Conservation (phyloP, 2,888 invertebrate species). For the Dorcus hopei region DNA sequence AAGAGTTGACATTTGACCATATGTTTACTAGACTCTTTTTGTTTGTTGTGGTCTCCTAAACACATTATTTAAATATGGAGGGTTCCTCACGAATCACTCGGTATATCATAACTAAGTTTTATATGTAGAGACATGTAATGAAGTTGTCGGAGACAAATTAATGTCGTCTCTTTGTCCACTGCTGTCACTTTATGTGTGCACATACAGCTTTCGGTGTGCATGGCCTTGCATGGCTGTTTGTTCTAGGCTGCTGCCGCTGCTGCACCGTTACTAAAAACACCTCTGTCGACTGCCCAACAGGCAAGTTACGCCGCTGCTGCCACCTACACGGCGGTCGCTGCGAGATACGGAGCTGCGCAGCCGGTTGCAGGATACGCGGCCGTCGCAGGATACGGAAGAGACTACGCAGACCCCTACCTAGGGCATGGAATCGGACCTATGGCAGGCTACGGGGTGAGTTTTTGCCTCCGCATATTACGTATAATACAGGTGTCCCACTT, state of each 20-base stretch:
- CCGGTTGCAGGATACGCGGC: slow-evolving; percentile 72
- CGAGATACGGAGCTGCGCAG: slow-evolving; percentile 74
- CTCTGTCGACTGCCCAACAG: slow-evolving; percentile 80
- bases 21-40: too few relatives aligned
- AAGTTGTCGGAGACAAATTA: too few relatives aligned
- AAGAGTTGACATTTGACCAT: too few relatives aligned
- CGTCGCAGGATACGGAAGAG: slow-evolving; percentile 79
- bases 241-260: slow-evolving; percentile 68
- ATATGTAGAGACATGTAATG: too few relatives aligned
- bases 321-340: slow-evolving; percentile 82
- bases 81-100: too few relatives aligned
- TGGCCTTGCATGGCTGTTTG: slow-evolving; percentile 47
- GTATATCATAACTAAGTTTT: too few relatives aligned
- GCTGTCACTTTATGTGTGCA: too few relatives aligned
- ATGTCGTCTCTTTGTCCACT: too few relatives aligned
- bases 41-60: too few relatives aligned
- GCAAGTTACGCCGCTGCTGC: slow-evolving; percentile 85
- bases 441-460: slow-evolving; percentile 91
- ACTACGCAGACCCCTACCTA: slow-evolving; percentile 90
- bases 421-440: slow-evolving; percentile 96
- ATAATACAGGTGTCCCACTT: too few relatives aligned
- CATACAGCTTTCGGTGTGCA: slow-evolving; percentile 43
- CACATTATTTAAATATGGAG: too few relatives aligned
- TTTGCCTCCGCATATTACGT: slow-evolving; percentile 15
- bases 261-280: slow-evolving; percentile 78